Percentiles rank a stretch among this genome's conserved stretches.
Conservation (phyloP, 2,113 vertebrate species). For the Brachyhypopomus occidentalis region DNA sequence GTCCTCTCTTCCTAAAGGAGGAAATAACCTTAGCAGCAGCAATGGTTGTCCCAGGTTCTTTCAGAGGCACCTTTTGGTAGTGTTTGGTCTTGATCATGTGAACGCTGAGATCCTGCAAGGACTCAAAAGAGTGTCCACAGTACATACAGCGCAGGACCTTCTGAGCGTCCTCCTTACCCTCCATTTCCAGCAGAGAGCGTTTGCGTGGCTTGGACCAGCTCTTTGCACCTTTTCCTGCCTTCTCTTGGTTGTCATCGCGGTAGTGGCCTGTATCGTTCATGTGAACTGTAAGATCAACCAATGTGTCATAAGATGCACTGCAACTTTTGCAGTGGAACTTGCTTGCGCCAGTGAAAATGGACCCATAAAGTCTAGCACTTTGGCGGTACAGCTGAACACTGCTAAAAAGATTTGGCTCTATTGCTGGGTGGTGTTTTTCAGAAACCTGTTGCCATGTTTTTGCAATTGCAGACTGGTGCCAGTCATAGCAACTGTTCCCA, state of each 20-base stretch:
- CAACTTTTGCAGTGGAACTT: constrained; percentile 99
- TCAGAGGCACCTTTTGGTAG: constrained; percentile 99
- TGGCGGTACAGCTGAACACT: constrained; percentile 96
- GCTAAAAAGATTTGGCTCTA: constrained; percentile 93
- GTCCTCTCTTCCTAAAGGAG: constrained; percentile 84
- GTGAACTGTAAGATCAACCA: constrained; percentile 97
- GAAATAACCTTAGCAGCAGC: constrained; percentile 91
- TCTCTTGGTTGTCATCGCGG: constrained; percentile 96
- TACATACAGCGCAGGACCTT: constrained; percentile 99
- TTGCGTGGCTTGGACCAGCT: constrained; percentile 99
- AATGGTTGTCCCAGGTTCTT: constrained; percentile 93
- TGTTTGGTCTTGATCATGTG: constrained; percentile 99
- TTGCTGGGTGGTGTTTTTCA: constrained; percentile 76
- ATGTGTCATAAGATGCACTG: constrained; percentile 94
- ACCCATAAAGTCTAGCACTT: constrained; percentile 94
- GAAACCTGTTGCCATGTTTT: constrained; percentile 92
- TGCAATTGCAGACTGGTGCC: constrained; percentile 97
- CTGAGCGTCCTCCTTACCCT: constrained; percentile 97
- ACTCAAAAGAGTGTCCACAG: constrained; percentile 98
- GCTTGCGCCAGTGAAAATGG: constrained; percentile 97
- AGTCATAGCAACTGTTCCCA: constrained; percentile 85
- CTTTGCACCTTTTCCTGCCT: constrained; percentile 85
- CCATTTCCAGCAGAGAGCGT: constrained; percentile 97
- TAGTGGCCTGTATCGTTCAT: constrained; percentile 99
- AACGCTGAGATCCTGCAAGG: constrained; percentile 96